phyloP scores from a whole-genome alignment of 2,888 invertebrate species.

The Eubasilissa splendida region DNA sequence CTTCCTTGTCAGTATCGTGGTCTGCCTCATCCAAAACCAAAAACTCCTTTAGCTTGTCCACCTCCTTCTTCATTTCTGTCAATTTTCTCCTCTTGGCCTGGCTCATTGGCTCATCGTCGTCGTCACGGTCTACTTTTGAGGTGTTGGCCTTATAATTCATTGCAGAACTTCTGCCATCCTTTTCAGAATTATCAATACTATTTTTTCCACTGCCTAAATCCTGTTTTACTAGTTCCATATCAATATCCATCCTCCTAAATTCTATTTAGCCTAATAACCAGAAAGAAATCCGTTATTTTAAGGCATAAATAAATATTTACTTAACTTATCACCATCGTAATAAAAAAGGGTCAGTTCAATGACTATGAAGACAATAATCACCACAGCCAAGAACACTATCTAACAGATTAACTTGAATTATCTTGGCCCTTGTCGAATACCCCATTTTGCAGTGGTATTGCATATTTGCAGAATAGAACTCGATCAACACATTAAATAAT shows the following conservation, averaged over 20 bases:
- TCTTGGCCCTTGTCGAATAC: too few relatives aligned
- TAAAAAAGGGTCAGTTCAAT: too few relatives aligned
- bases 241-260: background rate
- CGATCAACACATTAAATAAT: too few relatives aligned
- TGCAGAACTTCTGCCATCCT: constrained; percentile 6
- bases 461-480: too few relatives aligned
- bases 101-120: background rate
- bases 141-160: background rate
- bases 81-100: constrained; percentile 2
- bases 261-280: background rate
- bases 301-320: too few relatives aligned
- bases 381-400: too few relatives aligned
- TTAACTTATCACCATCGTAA: too few relatives aligned
- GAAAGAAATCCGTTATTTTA: background rate
- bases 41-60: constrained; percentile 67
- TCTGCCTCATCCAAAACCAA: constrained; percentile 70
- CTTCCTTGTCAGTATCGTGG: constrained; percentile 63
- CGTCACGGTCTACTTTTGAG: background rate
- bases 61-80: constrained; percentile 59
- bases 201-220: background rate
- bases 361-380: too few relatives aligned
- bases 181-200: background rate
- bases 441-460: too few relatives aligned
- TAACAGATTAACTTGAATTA: too few relatives aligned
- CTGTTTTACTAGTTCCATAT: too few relatives aligned